phyloP scores from a whole-genome alignment of 2,113 vertebrate species.

The Myocastor coypus region DNA sequence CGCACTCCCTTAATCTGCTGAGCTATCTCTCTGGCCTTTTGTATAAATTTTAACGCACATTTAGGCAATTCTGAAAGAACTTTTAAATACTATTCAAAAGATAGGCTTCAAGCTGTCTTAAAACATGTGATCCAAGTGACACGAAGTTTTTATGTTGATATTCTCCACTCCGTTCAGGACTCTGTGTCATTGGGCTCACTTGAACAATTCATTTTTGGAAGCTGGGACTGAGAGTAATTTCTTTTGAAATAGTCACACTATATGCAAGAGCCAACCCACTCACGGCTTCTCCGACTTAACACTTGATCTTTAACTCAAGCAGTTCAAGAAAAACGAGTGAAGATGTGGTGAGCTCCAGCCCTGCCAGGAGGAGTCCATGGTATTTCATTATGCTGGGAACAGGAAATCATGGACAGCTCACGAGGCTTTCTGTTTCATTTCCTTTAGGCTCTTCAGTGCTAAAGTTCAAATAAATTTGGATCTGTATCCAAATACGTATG shows the following conservation, averaged over 20 bases:
- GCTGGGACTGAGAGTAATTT: slow-evolving; percentile 13
- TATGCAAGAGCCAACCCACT: not conserved
- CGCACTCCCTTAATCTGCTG: no score
- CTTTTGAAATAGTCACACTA: not conserved
- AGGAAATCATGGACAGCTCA: not conserved
- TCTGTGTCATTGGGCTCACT: not conserved
- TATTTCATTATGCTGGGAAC: not conserved
- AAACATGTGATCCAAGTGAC: not conserved
- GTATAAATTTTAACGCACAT: slow-evolving; percentile 35
- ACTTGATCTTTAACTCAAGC: not conserved
- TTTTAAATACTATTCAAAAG: slow-evolving; percentile 34
- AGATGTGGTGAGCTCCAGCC: not conserved
- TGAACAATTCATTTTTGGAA: slow-evolving; percentile 66
- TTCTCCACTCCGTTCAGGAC: slow-evolving; percentile 14
- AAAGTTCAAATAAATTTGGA: slow-evolving; percentile 60
- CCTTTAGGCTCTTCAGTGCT: slow-evolving; percentile 21
- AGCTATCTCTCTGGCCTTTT: not conserved
- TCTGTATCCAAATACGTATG: slow-evolving; percentile 48
- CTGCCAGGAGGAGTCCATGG: not conserved
- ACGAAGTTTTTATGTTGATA: not conserved
- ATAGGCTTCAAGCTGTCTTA: not conserved
- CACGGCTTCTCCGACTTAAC: not conserved
- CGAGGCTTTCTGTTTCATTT: slow-evolving; percentile 48
- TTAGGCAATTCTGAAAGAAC: slow-evolving; percentile 29
- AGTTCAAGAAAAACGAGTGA: not conserved